Base-by-base conservation (phyloP, 2,888 invertebrate genomes). In the Leptinotarsa juncta region DNA sequence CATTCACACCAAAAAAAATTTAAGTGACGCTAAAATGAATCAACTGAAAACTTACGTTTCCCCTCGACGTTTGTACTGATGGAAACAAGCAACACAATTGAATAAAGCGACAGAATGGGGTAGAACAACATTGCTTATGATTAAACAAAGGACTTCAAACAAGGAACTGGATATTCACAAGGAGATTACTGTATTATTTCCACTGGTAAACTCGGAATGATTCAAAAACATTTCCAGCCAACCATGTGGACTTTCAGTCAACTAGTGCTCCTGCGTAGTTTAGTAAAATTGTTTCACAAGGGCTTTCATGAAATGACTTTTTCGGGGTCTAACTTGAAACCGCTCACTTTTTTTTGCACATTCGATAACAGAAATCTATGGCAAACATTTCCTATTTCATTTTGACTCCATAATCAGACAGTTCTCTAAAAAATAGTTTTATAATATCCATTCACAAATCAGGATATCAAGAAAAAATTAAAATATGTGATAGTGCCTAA, bases 1-100 rank as follows among this genome's bases (percentile, higher is more conserved):
- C 42, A 42, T 42, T 42, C 2, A 10, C 3, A 42, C 42, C 32
- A 7, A 42, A 10, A 42, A 3, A 42, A 42, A 10, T 10, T 32
- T 0, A 32, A 32, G 7, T 32, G 10, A 32, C 1, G 10, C 32
- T 32, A 32, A 32, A 42, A 32, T 32, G 32, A 32, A 32, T 32
- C 32, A 50, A 16, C 50, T 50, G 50, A 50, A 4, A 51, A 51
- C 51, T 51, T n/a, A 51, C 51, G 51, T 51, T 51, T 51, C 0
- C 51, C 51, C n/a, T 51, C 51, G 16, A 51, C 51, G n/a, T 51
- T 51, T 51, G n/a, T n/a, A 51, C 51, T 51, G n/a, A 51, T 51
- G 16, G n/a, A 51, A 51, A 51, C 15, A 5, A 51, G 51, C 3
- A n/a, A n/a, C 51, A 51, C 51, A 51, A 51, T 51, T 51, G n/a